Base-by-base conservation (phyloP, 2,888 invertebrate species). In the Colostygia pectinataria region DNA sequence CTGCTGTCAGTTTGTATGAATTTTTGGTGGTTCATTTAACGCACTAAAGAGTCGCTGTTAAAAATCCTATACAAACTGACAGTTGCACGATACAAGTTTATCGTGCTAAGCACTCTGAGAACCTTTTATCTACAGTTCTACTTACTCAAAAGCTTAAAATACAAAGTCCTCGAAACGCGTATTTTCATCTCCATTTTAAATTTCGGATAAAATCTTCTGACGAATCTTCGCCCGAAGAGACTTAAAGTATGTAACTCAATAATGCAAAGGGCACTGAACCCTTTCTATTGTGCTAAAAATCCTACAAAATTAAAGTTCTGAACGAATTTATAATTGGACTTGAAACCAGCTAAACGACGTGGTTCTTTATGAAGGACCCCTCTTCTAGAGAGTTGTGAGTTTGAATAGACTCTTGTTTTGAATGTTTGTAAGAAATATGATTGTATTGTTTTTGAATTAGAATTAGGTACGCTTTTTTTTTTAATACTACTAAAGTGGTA, bases 251-350 rank as follows among this genome's bases (percentile, higher is more conserved):
- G 15, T 43, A 53, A 53, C 52, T 53, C 47, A 47, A 53, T 43
- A 43, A 53, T 47, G 39, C 43, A 46, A 13, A 20, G 32, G 15
- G 13, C 36, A 5, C 6, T 32, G 43, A 47, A 45, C 51, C 49
- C 51, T 3, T 50, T 45, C 44, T 28, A 51, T 51, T 51, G 51
- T 51, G 45, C 41, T 46, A 28, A 42, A 38, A 46, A 41, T 51
- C 41, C 27, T 34, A 25, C 29, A 27, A n/a, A 53, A 40, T 43
- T 40, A 31, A 47, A 39, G 25, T 52, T 42, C 37, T 49, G 29
- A 52, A 14, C 46, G 52, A 52, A 52, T 46, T 37, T 31, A 28
- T 47, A 46, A 52, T 42, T 42, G 38, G 34, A 31, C 38, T 43
- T 25, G 34, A 52, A 46, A 14, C 37, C 12, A 8, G 28, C 38